phyloP scores from a whole-genome alignment of 1,140 invertebrate genomes.

The Sycophaga agraensis region DNA sequence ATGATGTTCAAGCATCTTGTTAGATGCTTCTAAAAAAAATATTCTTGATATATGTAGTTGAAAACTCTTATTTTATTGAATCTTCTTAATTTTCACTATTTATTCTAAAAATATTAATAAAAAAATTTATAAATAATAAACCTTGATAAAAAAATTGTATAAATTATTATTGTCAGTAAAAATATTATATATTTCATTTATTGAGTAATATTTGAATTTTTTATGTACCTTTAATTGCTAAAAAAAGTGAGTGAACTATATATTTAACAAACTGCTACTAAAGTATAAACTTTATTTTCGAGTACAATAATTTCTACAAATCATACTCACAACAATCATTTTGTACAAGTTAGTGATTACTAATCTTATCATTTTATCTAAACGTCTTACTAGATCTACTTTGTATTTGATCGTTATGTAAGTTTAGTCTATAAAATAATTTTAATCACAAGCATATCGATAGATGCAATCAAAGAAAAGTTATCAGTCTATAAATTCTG shows the following conservation, averaged over 20 bases:
- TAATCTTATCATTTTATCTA: too few relatives aligned
- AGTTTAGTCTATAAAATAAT: conserved; percentile 15
- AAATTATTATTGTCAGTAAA: conserved; percentile 11
- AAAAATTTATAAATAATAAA: conserved; percentile 17
- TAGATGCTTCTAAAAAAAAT: conserved; percentile 51
- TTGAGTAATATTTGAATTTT: not conserved
- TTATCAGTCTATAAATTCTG: conserved; percentile 11
- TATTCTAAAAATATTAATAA: conserved; percentile 4
- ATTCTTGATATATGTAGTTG: conserved; percentile 23
- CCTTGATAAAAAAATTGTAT: conserved; percentile 7
- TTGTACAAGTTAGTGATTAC: conserved; percentile 16
- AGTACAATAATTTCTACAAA: conserved; percentile 3
- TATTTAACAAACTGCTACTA: not conserved
- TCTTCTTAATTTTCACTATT: conserved; percentile 13
- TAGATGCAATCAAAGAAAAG: conserved; percentile 16
- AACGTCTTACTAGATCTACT: conserved; percentile 1
- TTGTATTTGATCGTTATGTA: conserved; percentile 1
- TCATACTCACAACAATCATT: conserved; percentile 9
- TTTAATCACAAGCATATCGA: not conserved
- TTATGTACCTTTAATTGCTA: too few relatives aligned
- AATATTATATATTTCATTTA: conserved; percentile 16
- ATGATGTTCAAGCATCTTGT: too few relatives aligned
- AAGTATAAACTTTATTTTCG: conserved; percentile 21
- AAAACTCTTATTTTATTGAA: conserved; percentile 2
- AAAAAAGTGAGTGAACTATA: not conserved